A percentile compares a stretch with the other conserved stretches of the same genome.
These are phyloP conservation scores for Doryteuthis pealeii DNA, from an alignment of 1,140 invertebrate genomes.

Conservation along the genomic window DNA sequence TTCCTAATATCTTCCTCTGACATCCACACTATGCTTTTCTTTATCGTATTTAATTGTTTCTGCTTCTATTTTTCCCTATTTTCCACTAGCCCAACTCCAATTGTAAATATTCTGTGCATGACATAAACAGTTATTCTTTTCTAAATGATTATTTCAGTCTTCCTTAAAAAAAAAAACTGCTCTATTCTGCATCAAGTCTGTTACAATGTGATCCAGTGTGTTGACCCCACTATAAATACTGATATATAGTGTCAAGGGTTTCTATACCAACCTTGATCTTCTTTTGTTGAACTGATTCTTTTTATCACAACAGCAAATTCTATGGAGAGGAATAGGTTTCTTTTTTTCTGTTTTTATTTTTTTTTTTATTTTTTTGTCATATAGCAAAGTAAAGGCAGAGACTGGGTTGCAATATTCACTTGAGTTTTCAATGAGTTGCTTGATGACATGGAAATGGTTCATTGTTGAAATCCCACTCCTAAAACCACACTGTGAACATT, in stretches of 20 bases:
- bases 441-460: conserved; percentile 5
- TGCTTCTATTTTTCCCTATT: too few species aligned
- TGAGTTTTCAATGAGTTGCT: not conserved
- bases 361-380: not conserved
- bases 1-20: too few species aligned
- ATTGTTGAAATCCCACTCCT: not conserved
- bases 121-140: too few species aligned
- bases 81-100: too few species aligned
- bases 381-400: not conserved
- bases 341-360: not conserved
- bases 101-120: too few species aligned
- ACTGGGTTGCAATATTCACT: not conserved
- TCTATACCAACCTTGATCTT: not conserved
- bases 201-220: not conserved
- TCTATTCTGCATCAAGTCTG: not conserved
- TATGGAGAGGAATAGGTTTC: not conserved
- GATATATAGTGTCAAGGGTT: not conserved
- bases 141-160: not conserved
- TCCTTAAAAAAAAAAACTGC: not conserved
- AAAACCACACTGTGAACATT: not conserved
- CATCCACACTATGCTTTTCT: too few species aligned
- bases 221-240: not conserved
- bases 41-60: too few species aligned
- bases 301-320: not conserved
- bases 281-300: conserved; percentile 5